These are phyloP conservation scores for Pelusios castaneus DNA, from an alignment of 2,113 vertebrate genomes.

Conservation along the genomic window DNA sequence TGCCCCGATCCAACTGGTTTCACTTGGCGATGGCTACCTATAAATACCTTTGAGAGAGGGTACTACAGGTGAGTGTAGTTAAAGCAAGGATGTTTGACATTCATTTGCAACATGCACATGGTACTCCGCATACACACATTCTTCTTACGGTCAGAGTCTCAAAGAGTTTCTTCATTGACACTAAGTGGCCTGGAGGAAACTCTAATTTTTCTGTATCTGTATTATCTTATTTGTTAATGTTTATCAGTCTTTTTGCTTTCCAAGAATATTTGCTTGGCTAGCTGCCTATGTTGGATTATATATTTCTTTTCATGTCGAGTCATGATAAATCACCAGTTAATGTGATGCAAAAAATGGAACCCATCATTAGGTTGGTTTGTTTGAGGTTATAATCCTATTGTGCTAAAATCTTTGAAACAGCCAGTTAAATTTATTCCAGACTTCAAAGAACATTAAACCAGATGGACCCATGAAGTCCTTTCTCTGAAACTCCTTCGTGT, in stretches of 20 bases:
- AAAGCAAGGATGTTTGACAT: neutral
- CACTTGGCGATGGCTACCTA: neutral
- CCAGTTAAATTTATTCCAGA: neutral
- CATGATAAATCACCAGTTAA: neutral
- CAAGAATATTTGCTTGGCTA: neutral
- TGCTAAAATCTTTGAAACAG: neutral
- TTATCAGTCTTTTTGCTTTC: neutral
- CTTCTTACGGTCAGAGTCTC: neutral
- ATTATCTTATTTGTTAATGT: neutral
- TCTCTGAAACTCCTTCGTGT: neutral
- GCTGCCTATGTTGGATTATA: rapidly evolving
- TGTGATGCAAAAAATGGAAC: neutral
- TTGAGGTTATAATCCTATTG: neutral
- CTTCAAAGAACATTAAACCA: neutral
- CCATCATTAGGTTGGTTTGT: neutral
- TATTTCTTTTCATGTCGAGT: neutral
- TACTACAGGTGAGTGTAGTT: neutral
- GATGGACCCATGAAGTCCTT: neutral
- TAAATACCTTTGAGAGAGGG: neutral
- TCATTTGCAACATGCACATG: neutral
- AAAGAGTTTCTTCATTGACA: neutral
- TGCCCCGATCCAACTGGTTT: no score
- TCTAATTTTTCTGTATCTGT: neutral
- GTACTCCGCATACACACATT: neutral
- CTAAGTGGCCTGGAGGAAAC: neutral